Base-by-base conservation (phyloP, 2,113 vertebrate genomes). In the Pseudorhombus dupliciocellatus region DNA sequence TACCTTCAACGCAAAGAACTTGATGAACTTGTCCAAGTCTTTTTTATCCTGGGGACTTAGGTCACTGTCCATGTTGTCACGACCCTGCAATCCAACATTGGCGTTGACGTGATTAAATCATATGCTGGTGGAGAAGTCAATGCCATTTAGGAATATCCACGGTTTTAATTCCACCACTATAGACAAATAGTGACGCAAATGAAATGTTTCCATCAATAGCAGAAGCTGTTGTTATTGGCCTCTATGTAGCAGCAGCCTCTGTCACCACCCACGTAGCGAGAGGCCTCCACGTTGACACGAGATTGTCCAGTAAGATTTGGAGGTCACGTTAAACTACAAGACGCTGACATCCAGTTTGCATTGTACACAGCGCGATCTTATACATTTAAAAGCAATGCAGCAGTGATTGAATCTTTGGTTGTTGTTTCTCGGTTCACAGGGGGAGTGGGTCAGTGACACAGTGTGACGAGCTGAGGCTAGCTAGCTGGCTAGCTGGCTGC, bases 21-120 rank as follows among this genome's bases (percentile, higher is more conserved):
- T 99, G 75, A 99, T 97, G 87, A 99, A 99, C 87, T 99, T 99
- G 94, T 99, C 98, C 94, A 99, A 90, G 92, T 99, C 98, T 92
- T 98, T 99, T 87, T 95, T 97, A 93, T 99, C 98, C 87, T 99
- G 98, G 84, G 94, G 95, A 92, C 91, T 99, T 92, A 99, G 94
- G 92, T 98, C 97, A 92, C 95, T 93, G 87, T 99, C 98, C 98
- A 99, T 99, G 89, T 93, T 94, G 93, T 89, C 93, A 81, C 74
- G 40, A 87, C 89, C 93, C 93, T 96, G 94, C 63, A 54, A 88
- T 31, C 64, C 30, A 15, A 64, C 11, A 72, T n/a, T n/a, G n/a
- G n/a, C n/a, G n/a, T n/a, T n/a, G n/a, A n/a, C n/a, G n/a, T 50
- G 44, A 50, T 21, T 21, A 7, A 21, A 50, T 16, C 4, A 44